A percentile compares a stretch with the other conserved stretches of the same genome.
These are phyloP conservation scores for Amblyopsis hoosieri DNA, from an alignment of 2,797 vertebrate species.

Conservation along the genomic window DNA sequence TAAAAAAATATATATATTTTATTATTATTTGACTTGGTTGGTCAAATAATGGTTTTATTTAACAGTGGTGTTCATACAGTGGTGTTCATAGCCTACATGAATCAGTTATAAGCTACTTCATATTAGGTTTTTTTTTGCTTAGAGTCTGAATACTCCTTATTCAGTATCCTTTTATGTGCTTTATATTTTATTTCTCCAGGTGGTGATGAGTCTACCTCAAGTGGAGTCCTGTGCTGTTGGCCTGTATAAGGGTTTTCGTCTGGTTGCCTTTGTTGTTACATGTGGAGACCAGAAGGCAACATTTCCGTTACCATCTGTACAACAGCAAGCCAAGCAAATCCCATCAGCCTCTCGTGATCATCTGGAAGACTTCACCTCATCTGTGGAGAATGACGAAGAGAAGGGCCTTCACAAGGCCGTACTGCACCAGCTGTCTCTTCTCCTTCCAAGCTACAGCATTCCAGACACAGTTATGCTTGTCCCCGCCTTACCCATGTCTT, in stretches of 20 bases:
- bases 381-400: slow-evolving; percentile 1
- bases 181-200: slow-evolving; percentile 41
- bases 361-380: neutral
- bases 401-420: slow-evolving; percentile 57
- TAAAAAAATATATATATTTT: no score
- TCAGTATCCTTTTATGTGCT: neutral
- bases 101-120: no score
- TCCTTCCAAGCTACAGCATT: slow-evolving; percentile 80
- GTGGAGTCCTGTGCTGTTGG: slow-evolving; percentile 86
- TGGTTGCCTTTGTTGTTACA: slow-evolving; percentile 86
- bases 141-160: no score
- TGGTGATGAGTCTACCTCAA: slow-evolving; percentile 75
- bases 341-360: neutral
- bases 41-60: no score
- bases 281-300: slow-evolving; percentile 26
- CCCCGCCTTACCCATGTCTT: slow-evolving; percentile 82
- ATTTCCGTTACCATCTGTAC: slow-evolving; percentile 15
- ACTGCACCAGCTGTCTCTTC: slow-evolving; percentile 64
- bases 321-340: neutral
- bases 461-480: slow-evolving; percentile 86
- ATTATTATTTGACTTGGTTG: no score
- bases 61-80: no score
- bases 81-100: no score
- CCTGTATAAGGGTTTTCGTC: slow-evolving; percentile 76
- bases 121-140: no score